Conservation (phyloP, 1,140 invertebrate genomes). For the Leptinotarsa undecemlineata region DNA sequence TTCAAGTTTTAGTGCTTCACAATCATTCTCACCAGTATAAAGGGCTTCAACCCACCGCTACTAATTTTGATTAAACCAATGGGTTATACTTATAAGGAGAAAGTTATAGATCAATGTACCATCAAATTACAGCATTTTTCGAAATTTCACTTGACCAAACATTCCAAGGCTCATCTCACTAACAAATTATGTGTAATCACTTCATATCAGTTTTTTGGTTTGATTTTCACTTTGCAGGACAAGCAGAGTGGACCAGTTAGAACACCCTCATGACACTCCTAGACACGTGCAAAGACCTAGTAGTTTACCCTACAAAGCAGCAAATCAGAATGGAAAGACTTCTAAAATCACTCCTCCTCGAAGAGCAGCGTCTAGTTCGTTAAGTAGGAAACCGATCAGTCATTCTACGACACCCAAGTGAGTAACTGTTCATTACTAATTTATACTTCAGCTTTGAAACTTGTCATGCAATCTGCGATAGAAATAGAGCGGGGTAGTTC, state of each 20-base stretch:
- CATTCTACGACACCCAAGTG: slow-evolving; percentile 57
- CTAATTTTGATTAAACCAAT: too few species aligned
- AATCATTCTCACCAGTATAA: too few species aligned
- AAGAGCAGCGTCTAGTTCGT: slow-evolving; percentile 66
- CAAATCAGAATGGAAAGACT: slow-evolving; percentile 57
- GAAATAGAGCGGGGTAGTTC: too few species aligned
- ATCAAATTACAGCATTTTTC: too few species aligned
- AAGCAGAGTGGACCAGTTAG: slow-evolving; percentile 63
- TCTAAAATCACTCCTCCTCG: slow-evolving; percentile 61
- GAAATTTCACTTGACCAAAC: too few species aligned
- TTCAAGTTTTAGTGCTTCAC: too few species aligned
- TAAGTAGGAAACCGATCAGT: slow-evolving; percentile 49
- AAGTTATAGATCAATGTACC: too few species aligned
- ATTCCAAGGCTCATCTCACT: not conserved
- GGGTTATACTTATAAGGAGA: too few species aligned
- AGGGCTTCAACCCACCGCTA: too few species aligned
- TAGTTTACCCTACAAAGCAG: slow-evolving; percentile 67
- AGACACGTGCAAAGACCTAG: slow-evolving; percentile 61
- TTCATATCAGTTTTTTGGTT: slow-evolving; percentile 9
- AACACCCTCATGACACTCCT: slow-evolving; percentile 51
- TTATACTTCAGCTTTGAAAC: too few species aligned
- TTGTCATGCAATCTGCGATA: too few species aligned
- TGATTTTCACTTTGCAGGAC: slow-evolving; percentile 50
- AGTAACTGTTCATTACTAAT: slow-evolving; percentile 35
- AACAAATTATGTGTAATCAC: not conserved